Evolutionary conservation across 64 coral and sea anemone species (phyloP).

Genomic region (Catalaphyllia jardinei): DNA sequence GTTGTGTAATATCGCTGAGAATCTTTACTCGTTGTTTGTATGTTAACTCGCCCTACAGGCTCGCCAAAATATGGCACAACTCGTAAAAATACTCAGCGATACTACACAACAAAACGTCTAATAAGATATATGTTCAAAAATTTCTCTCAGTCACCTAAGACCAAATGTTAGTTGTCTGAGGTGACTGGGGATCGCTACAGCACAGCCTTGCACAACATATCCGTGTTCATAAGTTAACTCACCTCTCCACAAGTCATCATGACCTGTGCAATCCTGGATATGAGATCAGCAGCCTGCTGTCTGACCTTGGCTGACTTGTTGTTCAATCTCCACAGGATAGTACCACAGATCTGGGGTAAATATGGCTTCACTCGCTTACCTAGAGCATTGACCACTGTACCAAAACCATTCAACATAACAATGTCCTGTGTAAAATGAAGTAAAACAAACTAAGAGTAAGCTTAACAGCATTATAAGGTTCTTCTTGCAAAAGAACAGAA

Average conservation of each 20-base stretch:
- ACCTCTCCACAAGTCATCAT: constrained; percentile 99
- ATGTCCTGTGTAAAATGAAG: constrained; percentile 67
- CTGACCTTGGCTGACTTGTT: constrained; percentile 99
- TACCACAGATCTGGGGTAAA: constrained; percentile 99
- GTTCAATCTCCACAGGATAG: constrained; percentile 96
- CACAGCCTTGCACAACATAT: too few species aligned
- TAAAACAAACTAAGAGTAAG: background rate
- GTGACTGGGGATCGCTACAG: too few species aligned
- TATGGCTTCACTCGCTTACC: constrained; percentile 97
- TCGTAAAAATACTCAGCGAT: too few species aligned
- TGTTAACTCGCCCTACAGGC: too few species aligned
- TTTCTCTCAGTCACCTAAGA: too few species aligned
- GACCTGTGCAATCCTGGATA: constrained; percentile 98
- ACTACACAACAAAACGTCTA: too few species aligned
- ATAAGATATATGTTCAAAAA: too few species aligned
- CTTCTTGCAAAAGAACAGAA: too few species aligned
- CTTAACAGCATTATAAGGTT: background rate
- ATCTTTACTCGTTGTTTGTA: too few species aligned
- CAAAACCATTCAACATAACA: constrained; percentile 99
- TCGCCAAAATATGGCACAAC: too few species aligned
- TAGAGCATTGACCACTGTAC: constrained; percentile 97
- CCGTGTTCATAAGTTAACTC: background rate
- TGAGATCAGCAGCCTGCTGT: constrained; percentile 99
- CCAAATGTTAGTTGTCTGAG: too few species aligned
- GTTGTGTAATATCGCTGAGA: too few species aligned